Base-by-base conservation (phyloP, 2,113 vertebrate genomes). In the Bufo bufo region DNA sequence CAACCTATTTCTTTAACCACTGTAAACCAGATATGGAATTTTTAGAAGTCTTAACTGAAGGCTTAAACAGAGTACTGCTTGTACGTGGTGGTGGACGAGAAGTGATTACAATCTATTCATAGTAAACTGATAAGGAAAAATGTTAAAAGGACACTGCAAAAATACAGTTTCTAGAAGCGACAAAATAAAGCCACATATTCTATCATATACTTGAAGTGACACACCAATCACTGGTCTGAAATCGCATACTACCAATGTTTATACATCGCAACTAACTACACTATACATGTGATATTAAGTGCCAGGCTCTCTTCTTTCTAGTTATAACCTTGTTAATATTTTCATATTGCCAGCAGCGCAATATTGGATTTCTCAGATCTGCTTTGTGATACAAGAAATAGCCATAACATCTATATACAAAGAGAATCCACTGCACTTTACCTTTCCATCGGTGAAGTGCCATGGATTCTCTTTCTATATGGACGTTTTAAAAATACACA, bases 91-190 rank as follows among this genome's bases (percentile, higher is more conserved):
- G 98, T 0, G 98, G 98, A 71, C 95, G 96, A 11, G 97, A 99
- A 93, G 98, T 99, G 92, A 97, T 99, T 93, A 99, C 98, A 90
- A 99, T 99, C 93, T 99, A 99, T 90, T 99, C 97, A 71, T 99
- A 95, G 52, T 12, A 23, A 33, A 52, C 45, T 14, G 49, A 69
- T 6, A 6, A 82, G 61, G 49, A 33, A 16, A 83, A 49, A 52
- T 16, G 4, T 7, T 11, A 79, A 79, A 16, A 43, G 23, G 94
- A 11, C 79, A 33, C 63, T 63, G 20, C 33, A 58, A 33, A 81
- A 74, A 14, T 49, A 56, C n/a, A 65, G 43, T 23, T 20, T 52
- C n/a, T 52, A 50, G 82, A 19, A 80, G 33, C 45, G 58, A n/a
- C 33, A 69, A 65, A 81, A n/a, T 85, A 74, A 58, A n/a, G n/a